Base-by-base conservation (phyloP, 2,888 invertebrate genomes). In the Apodemia zela region DNA sequence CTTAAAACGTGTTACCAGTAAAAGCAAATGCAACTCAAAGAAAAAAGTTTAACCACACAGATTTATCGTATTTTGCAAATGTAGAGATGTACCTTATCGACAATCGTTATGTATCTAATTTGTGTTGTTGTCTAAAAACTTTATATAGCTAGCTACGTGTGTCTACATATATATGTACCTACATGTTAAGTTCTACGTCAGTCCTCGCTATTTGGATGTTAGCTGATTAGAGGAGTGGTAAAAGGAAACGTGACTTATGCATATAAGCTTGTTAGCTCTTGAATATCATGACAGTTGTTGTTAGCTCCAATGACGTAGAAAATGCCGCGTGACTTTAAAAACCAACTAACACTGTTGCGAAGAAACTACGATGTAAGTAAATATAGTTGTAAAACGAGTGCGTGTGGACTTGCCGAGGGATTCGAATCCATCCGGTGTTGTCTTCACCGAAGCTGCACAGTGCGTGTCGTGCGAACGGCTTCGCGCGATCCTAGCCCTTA, bases 341-440 rank as follows among this genome's bases (percentile, higher is more conserved):
- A 66, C 63, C 59, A 59, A 60, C 59, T 66, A 51, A 57, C 61
- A 60, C 49, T 64, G 61, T 64, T 64, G 65, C 65, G 62, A 64
- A 63, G 64, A 65, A 62, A 59, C 64, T 59, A 51, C 25, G 33
- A 47, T 49, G 61, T 63, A 63, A 60, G 62, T 66, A 64, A 59
- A 65, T 66, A 65, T 62, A 67, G 63, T 69, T 67, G 63, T 65
- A 68, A 64, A 66, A 66, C 67, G 63, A 63, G 66, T 66, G 65
- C 67, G 69, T 72, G 68, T 69, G 71, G 66, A 70, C 77, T 81
- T 84, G 86, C 84, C 85, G 82, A 85, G 86, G 87, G 87, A 87
- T 81, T 83, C 84, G 84, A 80, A 81, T 79, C 80, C 82, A 82
- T 80, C 82, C 86, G 84, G 80, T 81, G 86, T 82, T 85, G 88